Base-by-base conservation (phyloP, 2,888 invertebrate genomes). In the Myopa tessellatipennis region DNA sequence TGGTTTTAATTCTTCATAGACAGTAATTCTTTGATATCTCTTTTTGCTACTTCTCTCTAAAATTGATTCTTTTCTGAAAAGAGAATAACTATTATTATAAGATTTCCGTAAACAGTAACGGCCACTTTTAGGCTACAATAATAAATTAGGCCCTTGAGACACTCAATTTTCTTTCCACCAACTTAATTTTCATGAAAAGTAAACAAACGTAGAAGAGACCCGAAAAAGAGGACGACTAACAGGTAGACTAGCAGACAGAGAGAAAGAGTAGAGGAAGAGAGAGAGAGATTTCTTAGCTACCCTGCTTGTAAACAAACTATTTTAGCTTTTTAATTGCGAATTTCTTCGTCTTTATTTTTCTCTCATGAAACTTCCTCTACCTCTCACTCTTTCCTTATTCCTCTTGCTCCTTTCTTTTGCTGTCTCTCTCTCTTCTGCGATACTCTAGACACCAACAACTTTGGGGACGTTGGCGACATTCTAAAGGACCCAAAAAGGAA, bases 111-210 rank as follows among this genome's bases (percentile, higher is more conserved):
- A 45, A 45, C 10, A 16, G 26, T 38, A 67, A 67, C 16, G 36
- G 67, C 67, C 26, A 67, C 65, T 65, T 65, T 65, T 34, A 7
- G 36, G 38, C 36, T 67, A 10, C 61, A 16, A 34, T 75, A 68
- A 68, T 75, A 68, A 68, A 75, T 68, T 75, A 58, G 60, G 40
- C 67, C 18, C 68, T 75, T 45, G 68, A 75, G 67, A 75, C 75
- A 36, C 26, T 45, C 72, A 18, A 60, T 61, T 72, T 60, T 61
- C 60, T n/a, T 26, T 55, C 58, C 52, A 61, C 60, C 16, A 34
- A 73, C n/a, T 58, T 75, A 68, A 75, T 75, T 75, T 58, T 26
- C 16, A 34, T n/a, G 7, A 55, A 52, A 70, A 8, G 45, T 36
- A 70, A 70, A 55, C 12, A 34, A 55, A 38, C 36, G 34, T 4